Evolutionary conservation across 2,888 invertebrate species (phyloP).

Genomic region (Cryptus armator): DNA sequence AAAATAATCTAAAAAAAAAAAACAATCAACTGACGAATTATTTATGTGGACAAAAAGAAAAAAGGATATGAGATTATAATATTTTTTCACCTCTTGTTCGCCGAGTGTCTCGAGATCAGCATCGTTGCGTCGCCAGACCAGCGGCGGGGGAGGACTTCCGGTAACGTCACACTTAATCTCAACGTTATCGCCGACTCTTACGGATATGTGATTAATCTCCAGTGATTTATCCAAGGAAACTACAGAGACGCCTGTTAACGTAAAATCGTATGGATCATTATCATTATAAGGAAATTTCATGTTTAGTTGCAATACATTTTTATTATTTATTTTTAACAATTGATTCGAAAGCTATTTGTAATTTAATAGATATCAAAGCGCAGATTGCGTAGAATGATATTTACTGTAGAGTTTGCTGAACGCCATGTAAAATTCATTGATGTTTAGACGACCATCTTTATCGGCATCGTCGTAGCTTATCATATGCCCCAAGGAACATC

Average conservation of each 20-base stretch:
- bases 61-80: constrained; percentile 12
- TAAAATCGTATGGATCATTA: not conserved
- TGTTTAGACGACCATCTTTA: constrained; percentile 88
- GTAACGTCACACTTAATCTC: constrained; percentile 92
- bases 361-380: not conserved
- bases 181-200: constrained; percentile 91
- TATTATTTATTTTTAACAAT: not conserved
- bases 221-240: constrained; percentile 90
- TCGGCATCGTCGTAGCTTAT: constrained; percentile 90
- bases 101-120: constrained; percentile 88
- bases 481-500: constrained; percentile 89
- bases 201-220: constrained; percentile 90
- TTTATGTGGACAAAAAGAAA: not conserved
- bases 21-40: too few relatives aligned
- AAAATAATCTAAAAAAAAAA: too few relatives aligned
- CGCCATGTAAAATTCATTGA: constrained; percentile 91
- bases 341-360: not conserved
- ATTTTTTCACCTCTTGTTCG: constrained; percentile 86
- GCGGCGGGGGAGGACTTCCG: constrained; percentile 89
- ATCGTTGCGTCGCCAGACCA: constrained; percentile 90
- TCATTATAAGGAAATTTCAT: too few relatives aligned
- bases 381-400: constrained; percentile 76
- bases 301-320: not conserved
- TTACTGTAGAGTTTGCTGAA: constrained; percentile 92
- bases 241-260: constrained; percentile 88